Percentiles rank a stretch among this genome's conserved stretches.
Conservation (phyloP, 2,888 invertebrate genomes). For the Machimus rusticus region DNA sequence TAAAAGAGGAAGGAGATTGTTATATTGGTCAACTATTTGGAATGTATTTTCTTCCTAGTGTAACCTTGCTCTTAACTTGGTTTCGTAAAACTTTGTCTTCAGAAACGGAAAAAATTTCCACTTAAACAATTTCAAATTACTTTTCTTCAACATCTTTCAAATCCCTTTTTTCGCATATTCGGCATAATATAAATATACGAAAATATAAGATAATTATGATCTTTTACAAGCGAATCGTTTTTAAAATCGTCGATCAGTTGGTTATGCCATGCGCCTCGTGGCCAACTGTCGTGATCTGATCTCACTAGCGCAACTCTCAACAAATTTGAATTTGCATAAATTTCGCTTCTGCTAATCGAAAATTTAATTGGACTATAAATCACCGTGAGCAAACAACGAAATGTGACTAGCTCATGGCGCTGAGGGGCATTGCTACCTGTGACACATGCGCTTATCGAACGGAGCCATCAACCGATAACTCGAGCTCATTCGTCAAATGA, state of each 20-base stretch:
- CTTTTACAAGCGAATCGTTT: not conserved
- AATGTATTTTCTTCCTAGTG: no score
- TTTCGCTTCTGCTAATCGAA: not conserved
- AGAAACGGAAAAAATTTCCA: no score
- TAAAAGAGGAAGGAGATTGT: no score
- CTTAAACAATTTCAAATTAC: no score
- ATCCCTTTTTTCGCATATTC: no score
- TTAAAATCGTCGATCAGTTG: not conserved
- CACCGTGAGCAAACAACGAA: not conserved
- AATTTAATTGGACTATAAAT: not conserved
- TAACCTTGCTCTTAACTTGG: no score
- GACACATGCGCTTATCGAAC: not conserved
- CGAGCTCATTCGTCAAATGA: not conserved
- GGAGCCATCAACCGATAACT: not conserved
- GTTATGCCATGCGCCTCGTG: not conserved
- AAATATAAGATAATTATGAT: not conserved
- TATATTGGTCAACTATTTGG: no score
- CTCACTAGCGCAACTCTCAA: not conserved
- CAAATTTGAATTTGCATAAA: not conserved
- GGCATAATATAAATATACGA: not conserved
- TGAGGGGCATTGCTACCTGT: not conserved
- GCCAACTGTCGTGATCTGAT: not conserved
- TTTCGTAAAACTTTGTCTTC: no score
- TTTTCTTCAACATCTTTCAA: no score
- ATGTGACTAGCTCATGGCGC: not conserved